These are phyloP conservation scores for Atta texana DNA, from an alignment of 1,140 invertebrate species.

Conservation along the genomic window DNA sequence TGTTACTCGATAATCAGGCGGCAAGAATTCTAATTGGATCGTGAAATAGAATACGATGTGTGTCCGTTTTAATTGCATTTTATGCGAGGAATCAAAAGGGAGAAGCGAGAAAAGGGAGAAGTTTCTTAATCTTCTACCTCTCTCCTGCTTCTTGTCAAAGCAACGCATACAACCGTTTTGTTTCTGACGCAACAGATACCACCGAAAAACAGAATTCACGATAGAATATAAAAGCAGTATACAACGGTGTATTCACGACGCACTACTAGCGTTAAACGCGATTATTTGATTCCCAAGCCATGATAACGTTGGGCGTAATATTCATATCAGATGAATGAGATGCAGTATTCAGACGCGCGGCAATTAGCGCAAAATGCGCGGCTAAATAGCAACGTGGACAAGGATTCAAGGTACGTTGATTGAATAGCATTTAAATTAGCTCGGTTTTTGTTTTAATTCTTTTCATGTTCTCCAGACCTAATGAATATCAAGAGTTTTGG, in stretches of 20 bases:
- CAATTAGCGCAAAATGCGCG: constrained; percentile 56
- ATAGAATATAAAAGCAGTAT: neutral
- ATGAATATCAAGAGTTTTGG: constrained; percentile 52
- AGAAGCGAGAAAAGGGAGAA: neutral
- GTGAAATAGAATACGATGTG: constrained; percentile 2
- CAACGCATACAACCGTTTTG: neutral
- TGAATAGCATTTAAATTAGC: constrained; percentile 58
- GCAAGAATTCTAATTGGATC: neutral
- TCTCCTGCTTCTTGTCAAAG: neutral
- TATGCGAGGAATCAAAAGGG: neutral
- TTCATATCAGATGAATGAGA: constrained; percentile 54
- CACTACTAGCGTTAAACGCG: constrained; percentile 26
- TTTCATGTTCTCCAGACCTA: neutral
- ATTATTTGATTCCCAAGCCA: constrained; percentile 30
- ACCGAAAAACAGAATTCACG: neutral
- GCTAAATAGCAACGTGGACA: constrained; percentile 24
- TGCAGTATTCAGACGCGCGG: constrained; percentile 43
- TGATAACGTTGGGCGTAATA: constrained; percentile 49
- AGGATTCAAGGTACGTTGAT: constrained; percentile 37
- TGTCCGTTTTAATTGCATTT: neutral
- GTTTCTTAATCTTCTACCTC: neutral
- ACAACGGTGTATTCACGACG: neutral
- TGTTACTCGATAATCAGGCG: neutral
- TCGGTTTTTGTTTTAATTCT: constrained; percentile 53
- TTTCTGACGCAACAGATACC: neutral